phyloP scores from a whole-genome alignment of 1,140 invertebrate species.

The Mesaphorura yosii region DNA sequence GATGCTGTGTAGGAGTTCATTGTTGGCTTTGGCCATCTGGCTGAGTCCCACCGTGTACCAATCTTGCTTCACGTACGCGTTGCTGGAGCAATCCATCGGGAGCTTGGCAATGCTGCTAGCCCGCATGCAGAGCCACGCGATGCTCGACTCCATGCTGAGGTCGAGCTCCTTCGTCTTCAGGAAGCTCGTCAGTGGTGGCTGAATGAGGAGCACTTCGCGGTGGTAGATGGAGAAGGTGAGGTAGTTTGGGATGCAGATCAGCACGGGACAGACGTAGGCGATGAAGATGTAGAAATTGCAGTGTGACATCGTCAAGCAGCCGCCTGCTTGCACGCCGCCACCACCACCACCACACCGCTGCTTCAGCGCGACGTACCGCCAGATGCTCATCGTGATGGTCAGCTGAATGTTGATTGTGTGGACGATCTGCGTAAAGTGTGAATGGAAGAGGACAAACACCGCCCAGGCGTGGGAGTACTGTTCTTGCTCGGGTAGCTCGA shows the following conservation, averaged over 20 bases:
- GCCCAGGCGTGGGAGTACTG: slow-evolving; percentile 63
- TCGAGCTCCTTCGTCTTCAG: slow-evolving; percentile 2
- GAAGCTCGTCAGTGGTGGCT: background rate
- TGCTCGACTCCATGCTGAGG: no score
- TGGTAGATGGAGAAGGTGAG: slow-evolving; percentile 37
- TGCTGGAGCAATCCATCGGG: background rate
- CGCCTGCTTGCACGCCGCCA: slow-evolving; percentile 10
- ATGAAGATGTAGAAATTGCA: slow-evolving; percentile 32
- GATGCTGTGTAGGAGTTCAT: slow-evolving; percentile 44
- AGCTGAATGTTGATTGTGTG: slow-evolving; percentile 30
- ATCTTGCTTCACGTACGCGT: slow-evolving; percentile 27
- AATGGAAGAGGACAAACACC: slow-evolving; percentile 68
- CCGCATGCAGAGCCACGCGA: background rate
- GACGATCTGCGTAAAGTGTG: slow-evolving; percentile 50
- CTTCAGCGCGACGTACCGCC: slow-evolving; percentile 25
- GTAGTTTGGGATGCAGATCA: slow-evolving; percentile 45
- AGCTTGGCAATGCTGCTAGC: background rate
- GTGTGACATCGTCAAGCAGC: slow-evolving; percentile 19
- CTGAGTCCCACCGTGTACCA: slow-evolving; percentile 44
- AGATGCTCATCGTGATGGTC: slow-evolving; percentile 28
- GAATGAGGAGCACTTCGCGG: background rate
- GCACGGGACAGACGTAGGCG: slow-evolving; percentile 38
- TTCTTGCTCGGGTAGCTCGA: slow-evolving; percentile 37
- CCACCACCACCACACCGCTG: no score
- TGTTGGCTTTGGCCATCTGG: slow-evolving; percentile 39